These are phyloP conservation scores for Phenganax marumi DNA, from an alignment of 92 coral and sea anemone genomes.

Conservation along the genomic window DNA sequence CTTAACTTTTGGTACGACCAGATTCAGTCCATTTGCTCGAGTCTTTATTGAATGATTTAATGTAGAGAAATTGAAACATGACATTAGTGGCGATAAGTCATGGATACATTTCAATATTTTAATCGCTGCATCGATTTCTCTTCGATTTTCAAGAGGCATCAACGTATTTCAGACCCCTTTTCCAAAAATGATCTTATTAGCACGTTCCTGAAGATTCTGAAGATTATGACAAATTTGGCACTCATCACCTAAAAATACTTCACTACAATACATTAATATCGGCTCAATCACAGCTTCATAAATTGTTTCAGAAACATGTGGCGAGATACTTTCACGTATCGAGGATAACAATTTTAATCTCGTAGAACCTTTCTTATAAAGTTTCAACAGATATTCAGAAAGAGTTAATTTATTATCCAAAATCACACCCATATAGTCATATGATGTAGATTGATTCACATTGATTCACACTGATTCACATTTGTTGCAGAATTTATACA, in stretches of 20 bases:
- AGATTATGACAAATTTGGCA: background rate
- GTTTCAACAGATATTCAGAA: constrained; percentile 5
- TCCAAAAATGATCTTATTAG: constrained; percentile 95
- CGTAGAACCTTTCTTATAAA: constrained; percentile 3
- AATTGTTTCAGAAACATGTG: constrained; percentile 23
- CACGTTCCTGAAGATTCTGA: constrained; percentile 82
- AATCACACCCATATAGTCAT: constrained; percentile 20
- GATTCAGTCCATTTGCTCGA: background rate
- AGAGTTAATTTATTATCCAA: constrained; percentile 10
- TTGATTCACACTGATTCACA: too few species aligned
- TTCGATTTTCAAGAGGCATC: constrained; percentile 7
- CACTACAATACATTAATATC: constrained; percentile 20
- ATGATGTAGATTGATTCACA: constrained; percentile 13
- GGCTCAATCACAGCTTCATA: constrained; percentile 18
- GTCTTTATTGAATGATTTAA: background rate
- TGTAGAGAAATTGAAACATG: background rate
- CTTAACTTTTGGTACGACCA: background rate
- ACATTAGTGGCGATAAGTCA: background rate
- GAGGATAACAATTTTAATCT: background rate
- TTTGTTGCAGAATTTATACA: too few species aligned
- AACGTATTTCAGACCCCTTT: constrained; percentile 77
- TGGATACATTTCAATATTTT: background rate
- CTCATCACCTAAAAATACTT: constrained; percentile 15
- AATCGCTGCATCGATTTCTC: background rate
- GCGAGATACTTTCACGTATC: constrained; percentile 19